Evolutionary conservation across 1,140 invertebrate genomes (phyloP).

Genomic region (Pentalonia nigronervosa): DNA sequence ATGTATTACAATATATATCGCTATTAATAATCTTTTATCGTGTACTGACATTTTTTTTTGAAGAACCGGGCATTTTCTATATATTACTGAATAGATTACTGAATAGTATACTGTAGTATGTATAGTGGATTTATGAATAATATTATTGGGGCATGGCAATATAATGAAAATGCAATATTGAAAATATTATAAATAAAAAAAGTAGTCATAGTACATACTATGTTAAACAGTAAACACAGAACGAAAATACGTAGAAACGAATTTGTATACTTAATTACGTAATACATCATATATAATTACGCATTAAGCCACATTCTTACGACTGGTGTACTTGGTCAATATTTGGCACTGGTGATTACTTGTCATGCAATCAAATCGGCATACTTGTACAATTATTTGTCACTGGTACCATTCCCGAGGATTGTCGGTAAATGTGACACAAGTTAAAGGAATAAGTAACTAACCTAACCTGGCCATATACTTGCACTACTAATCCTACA

Average conservation of each 20-base stretch:
- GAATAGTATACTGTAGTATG: not conserved
- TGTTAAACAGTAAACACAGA: not conserved
- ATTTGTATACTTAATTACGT: not conserved
- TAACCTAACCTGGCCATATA: too few relatives aligned
- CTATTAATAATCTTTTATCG: slow-evolving; percentile 7
- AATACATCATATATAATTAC: not conserved
- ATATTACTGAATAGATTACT: not conserved
- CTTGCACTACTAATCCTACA: too few relatives aligned
- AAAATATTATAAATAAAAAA: slow-evolving; percentile 13
- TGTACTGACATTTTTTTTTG: not conserved
- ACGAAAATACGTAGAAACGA: not conserved
- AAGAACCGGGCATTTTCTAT: not conserved
- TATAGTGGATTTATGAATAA: not conserved
- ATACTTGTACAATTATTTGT: too few relatives aligned
- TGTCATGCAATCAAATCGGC: too few relatives aligned
- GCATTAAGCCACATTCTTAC: not conserved
- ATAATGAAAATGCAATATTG: not conserved
- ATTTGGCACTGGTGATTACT: too few relatives aligned
- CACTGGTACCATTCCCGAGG: too few relatives aligned
- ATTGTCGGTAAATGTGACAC: too few relatives aligned
- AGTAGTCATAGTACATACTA: not conserved
- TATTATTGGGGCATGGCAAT: not conserved
- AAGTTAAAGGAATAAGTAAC: too few relatives aligned
- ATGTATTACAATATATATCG: not conserved
- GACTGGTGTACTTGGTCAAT: too few relatives aligned